phyloP scores from a whole-genome alignment of 2,113 vertebrate species.

The Caloenas nicobarica region DNA sequence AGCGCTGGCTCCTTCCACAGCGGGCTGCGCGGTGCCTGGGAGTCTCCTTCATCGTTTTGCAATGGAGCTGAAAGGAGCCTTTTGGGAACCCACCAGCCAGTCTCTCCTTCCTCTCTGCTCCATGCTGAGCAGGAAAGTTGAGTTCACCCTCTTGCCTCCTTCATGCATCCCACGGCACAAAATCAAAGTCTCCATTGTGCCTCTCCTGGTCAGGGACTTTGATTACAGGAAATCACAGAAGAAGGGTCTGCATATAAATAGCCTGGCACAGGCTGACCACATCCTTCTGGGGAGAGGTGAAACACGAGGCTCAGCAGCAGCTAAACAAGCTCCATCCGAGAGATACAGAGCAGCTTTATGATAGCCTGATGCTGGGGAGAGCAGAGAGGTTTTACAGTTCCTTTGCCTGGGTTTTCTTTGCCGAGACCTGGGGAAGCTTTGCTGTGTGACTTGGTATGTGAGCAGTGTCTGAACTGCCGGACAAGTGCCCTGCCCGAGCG shows the following conservation, averaged over 20 bases:
- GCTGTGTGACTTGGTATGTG: neutral
- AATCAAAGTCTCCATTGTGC: neutral
- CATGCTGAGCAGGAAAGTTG: neutral
- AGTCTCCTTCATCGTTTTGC: neutral
- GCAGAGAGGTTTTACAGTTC: neutral
- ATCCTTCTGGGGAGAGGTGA: neutral
- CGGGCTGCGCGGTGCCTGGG: neutral
- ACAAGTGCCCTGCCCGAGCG: neutral
- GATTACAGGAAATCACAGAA: neutral
- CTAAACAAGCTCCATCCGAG: neutral
- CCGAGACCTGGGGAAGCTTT: neutral
- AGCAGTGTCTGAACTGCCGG: neutral
- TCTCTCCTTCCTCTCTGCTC: neutral
- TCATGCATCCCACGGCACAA: neutral
- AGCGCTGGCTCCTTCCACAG: neutral
- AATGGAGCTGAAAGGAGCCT: neutral
- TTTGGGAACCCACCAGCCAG: neutral
- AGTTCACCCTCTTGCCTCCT: neutral
- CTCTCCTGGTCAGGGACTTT: neutral
- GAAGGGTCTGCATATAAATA: neutral
- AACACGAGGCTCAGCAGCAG: neutral
- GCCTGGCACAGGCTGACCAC: accelerated
- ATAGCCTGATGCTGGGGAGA: neutral
- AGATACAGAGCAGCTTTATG: neutral
- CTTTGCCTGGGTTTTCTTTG: neutral